These are phyloP conservation scores for Amia ocellicauda DNA, from an alignment of 2,113 vertebrate species.

Conservation along the genomic window DNA sequence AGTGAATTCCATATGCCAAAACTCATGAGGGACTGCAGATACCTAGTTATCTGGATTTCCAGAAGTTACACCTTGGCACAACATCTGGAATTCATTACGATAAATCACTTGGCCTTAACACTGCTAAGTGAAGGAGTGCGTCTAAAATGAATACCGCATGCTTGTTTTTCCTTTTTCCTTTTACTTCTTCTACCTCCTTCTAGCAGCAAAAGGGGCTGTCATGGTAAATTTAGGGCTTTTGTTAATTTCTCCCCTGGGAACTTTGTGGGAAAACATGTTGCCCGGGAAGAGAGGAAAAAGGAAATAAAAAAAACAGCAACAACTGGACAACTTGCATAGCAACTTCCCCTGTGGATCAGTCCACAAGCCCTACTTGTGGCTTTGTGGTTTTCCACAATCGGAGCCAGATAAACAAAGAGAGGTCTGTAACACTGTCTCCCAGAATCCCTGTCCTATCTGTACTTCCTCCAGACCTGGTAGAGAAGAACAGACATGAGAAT, in stretches of 20 bases:
- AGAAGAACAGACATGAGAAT: too few species aligned
- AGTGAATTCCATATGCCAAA: too few species aligned
- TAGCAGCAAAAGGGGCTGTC: conserved; percentile 25
- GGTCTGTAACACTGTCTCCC: conserved; percentile 3
- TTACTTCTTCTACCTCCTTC: background rate
- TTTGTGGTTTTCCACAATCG: background rate
- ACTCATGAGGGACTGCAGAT: too few species aligned
- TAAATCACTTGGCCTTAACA: too few species aligned
- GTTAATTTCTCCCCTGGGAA: conserved; percentile 29
- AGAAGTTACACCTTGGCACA: too few species aligned
- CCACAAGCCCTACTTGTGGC: background rate
- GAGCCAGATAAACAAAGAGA: background rate
- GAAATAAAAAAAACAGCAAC: conserved; percentile 1
- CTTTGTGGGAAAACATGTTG: conserved; percentile 30
- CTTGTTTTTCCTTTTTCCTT: too few species aligned
- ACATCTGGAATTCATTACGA: too few species aligned
- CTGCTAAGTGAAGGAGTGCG: too few species aligned
- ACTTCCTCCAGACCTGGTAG: background rate
- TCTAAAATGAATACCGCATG: too few species aligned
- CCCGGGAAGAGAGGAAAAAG: conserved; percentile 16
- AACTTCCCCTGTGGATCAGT: conserved; percentile 9
- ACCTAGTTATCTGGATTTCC: too few species aligned
- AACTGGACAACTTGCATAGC: conserved; percentile 20
- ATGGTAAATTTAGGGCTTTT: conserved; percentile 31
- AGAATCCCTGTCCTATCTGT: background rate